Conservation (phyloP, 2,797 vertebrate species). For the Periparus ater region DNA sequence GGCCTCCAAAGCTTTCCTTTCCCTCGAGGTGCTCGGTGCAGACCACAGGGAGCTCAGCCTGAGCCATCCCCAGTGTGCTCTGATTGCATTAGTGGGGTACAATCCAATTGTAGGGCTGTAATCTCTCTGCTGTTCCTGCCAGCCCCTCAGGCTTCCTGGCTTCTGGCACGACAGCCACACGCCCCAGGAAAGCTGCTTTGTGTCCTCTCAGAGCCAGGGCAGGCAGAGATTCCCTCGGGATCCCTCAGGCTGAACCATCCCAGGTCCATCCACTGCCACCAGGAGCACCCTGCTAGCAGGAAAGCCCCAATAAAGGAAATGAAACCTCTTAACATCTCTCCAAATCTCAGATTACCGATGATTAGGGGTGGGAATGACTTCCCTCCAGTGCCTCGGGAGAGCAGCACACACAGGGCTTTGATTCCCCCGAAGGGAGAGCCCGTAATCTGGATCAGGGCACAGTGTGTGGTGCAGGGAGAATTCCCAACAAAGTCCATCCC, state of each 20-base stretch:
- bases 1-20: neutral
- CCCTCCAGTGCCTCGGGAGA: neutral
- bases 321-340: neutral
- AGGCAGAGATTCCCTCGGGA: neutral
- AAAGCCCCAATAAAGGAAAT: neutral
- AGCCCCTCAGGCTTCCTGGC: constrained; percentile 48
- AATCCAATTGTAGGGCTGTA: neutral
- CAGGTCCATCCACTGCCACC: rapidly evolving
- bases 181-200: constrained; percentile 1
- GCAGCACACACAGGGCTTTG: neutral
- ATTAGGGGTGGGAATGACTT: neutral
- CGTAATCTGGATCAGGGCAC: neutral
- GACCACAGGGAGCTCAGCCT: neutral
- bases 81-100: neutral
- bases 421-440: neutral
- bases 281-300: neutral
- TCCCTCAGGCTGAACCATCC: neutral
- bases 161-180: constrained; percentile 19
- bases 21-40: neutral
- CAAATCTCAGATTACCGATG: neutral
- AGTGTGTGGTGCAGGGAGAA: neutral
- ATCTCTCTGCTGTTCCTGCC: constrained; percentile 49
- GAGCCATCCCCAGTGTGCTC: neutral
- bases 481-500: neutral
- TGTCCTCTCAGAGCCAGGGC: neutral